Percentiles rank a stretch among this genome's conserved stretches.
phyloP scores from a whole-genome alignment of 2,797 vertebrate species.

The Pogonophryne albipinna region DNA sequence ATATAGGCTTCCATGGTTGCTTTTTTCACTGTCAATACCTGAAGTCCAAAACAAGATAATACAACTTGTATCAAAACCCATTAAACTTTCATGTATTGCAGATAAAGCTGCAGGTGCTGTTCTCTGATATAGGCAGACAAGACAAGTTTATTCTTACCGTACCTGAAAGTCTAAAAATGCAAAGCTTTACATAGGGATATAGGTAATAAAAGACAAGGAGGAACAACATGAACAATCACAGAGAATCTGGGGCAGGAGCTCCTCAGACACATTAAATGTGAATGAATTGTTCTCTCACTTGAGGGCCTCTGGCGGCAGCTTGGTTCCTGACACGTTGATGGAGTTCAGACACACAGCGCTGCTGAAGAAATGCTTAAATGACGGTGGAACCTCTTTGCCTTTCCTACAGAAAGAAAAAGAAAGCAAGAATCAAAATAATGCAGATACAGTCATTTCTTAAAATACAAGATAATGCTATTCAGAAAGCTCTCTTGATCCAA shows the following conservation, averaged over 20 bases:
- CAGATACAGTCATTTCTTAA: background rate
- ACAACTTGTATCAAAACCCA: background rate
- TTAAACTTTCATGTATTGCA: background rate
- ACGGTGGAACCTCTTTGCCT: constrained; percentile 94
- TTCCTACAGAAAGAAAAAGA: constrained; percentile 84
- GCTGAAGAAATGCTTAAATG: constrained; percentile 98
- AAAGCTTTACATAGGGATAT: background rate
- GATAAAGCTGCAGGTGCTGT: background rate
- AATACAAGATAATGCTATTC: background rate
- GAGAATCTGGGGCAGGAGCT: constrained; percentile 20
- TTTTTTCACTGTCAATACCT: background rate
- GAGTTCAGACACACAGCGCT: constrained; percentile 91
- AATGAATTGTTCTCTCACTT: constrained; percentile 88
- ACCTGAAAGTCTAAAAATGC: background rate
- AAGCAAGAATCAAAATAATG: constrained; percentile 10
- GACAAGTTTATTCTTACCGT: background rate
- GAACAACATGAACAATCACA: constrained; percentile 6
- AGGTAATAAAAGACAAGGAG: background rate
- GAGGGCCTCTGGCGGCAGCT: constrained; percentile 93
- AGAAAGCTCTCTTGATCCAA: constrained; percentile 4
- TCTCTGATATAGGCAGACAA: background rate
- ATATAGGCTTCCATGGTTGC: background rate
- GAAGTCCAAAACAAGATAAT: background rate
- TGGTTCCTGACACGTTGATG: constrained; percentile 96
- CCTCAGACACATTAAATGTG: constrained; percentile 48